Evolutionary conservation across 2,113 vertebrate species (phyloP).

Genomic region (Zapornia atra): DNA sequence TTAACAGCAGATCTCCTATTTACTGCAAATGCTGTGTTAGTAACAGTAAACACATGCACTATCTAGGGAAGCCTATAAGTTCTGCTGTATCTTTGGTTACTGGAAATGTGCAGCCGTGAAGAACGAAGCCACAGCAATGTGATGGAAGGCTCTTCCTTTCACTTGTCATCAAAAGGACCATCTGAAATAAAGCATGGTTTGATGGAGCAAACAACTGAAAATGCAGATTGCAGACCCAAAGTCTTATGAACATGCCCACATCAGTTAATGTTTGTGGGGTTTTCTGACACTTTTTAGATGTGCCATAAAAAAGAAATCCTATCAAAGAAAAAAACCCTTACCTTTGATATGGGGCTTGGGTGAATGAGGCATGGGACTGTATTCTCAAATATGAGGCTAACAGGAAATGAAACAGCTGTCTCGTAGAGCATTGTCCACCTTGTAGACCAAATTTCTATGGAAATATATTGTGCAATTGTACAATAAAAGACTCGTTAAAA

Average conservation of each 20-base stretch:
- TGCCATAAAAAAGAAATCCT: neutral
- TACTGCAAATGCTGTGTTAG: neutral
- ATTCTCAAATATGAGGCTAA: neutral
- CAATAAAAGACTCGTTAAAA: neutral
- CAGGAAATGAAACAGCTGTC: neutral
- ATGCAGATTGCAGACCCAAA: neutral
- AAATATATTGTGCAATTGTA: neutral
- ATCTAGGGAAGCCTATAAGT: neutral
- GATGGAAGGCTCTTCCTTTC: neutral
- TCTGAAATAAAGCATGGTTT: neutral
- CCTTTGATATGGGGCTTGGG: neutral
- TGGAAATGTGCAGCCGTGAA: neutral
- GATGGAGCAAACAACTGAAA: neutral
- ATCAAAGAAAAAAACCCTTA: neutral
- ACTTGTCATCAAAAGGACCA: neutral
- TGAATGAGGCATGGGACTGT: neutral
- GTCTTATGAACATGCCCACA: neutral
- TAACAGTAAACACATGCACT: fast-evolving
- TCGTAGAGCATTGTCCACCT: neutral
- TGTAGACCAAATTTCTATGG: neutral
- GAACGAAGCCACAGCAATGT: neutral
- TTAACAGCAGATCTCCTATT: neutral
- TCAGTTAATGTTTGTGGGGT: neutral
- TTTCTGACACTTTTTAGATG: neutral
- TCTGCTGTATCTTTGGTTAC: neutral